Conservation (phyloP, 2,113 vertebrate genomes). For the Hyperoodon ampullatus region DNA sequence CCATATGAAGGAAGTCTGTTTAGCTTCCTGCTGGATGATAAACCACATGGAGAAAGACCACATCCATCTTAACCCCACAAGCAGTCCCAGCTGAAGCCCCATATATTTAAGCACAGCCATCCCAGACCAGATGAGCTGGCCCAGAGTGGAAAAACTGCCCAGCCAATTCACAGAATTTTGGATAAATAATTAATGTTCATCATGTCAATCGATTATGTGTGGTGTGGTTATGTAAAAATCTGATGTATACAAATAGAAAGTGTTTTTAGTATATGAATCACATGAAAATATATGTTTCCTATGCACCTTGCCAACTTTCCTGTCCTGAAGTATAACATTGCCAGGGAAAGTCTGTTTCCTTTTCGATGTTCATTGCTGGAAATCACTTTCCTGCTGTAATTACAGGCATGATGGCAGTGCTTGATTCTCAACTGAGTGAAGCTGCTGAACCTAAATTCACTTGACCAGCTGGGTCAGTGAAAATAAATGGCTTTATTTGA, state of each 20-base stretch:
- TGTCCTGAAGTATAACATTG: conserved; percentile 82
- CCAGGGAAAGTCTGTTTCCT: conserved; percentile 84
- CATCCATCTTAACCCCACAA: background rate
- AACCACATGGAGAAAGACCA: background rate
- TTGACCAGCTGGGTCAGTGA: conserved; percentile 88
- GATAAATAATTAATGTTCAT: conserved; percentile 72
- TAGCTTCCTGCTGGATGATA: background rate
- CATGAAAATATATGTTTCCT: background rate
- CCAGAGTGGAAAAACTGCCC: background rate
- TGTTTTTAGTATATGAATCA: background rate
- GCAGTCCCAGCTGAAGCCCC: background rate
- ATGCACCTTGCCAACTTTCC: conserved; percentile 79
- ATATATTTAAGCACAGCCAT: background rate
- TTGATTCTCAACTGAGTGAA: conserved; percentile 83
- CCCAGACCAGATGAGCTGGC: background rate
- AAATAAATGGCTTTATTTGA: conserved; percentile 91
- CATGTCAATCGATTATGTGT: background rate
- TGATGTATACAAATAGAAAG: background rate
- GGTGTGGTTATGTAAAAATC: background rate
- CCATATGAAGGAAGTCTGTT: background rate
- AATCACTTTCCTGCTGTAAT: conserved; percentile 89
- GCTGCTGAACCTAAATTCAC: conserved; percentile 89
- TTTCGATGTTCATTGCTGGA: conserved; percentile 84
- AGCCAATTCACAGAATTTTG: background rate
- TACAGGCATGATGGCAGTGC: conserved; percentile 84